phyloP scores from a whole-genome alignment of 2,113 vertebrate species.

The Alectura lathami region DNA sequence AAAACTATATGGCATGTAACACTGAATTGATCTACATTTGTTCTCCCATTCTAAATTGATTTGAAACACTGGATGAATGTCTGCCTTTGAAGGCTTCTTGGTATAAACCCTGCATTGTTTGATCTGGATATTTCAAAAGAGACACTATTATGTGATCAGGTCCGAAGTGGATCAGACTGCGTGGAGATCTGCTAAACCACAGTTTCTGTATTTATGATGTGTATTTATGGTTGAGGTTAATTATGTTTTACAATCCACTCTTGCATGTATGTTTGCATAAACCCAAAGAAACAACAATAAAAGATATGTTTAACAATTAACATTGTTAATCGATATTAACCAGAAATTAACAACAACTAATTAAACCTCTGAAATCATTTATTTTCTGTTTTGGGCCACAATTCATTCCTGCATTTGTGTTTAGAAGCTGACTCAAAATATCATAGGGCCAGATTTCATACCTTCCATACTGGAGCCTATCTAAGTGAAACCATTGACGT shows the following conservation, averaged over 20 bases:
- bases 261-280: background rate
- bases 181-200: background rate
- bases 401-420: background rate
- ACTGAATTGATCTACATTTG: background rate
- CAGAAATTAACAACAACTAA: no score
- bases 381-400: background rate
- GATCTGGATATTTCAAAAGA: background rate
- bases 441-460: constrained; percentile 44
- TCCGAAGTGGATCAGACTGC: background rate
- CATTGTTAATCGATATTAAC: no score
- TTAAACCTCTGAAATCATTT: background rate
- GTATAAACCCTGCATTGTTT: background rate
- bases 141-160: background rate
- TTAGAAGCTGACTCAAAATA: constrained; percentile 43
- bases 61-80: constrained; percentile 4
- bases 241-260: background rate
- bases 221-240: background rate
- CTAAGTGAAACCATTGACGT: constrained; percentile 57
- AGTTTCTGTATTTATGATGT: background rate
- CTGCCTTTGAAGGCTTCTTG: constrained; percentile 12
- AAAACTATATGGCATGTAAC: constrained; percentile 19
- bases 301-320: no score
- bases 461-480: background rate
- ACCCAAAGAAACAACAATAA: background rate
- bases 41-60: background rate